Percentiles rank a stretch among this genome's conserved stretches.
Conservation (phyloP, 2,888 invertebrate genomes). For the Calliopum simillimum region DNA sequence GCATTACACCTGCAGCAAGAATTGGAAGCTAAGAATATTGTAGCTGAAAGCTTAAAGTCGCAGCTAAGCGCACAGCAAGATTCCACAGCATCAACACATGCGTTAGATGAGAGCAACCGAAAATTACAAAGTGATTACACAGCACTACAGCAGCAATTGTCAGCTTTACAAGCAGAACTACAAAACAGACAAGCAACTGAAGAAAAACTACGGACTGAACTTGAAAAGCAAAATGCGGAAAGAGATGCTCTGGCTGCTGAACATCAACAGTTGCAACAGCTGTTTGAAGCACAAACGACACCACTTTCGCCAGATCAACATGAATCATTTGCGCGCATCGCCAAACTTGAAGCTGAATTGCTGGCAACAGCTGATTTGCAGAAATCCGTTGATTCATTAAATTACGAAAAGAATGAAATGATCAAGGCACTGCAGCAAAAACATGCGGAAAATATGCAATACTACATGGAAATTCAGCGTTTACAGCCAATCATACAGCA, state of each 20-base stretch:
- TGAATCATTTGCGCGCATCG: conserved; percentile 42
- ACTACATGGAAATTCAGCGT: conserved; percentile 87
- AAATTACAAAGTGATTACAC: not conserved
- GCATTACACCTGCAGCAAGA: conserved; percentile 34
- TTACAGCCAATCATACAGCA: conserved; percentile 72
- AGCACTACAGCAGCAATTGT: conserved; percentile 22
- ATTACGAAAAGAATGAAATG: conserved; percentile 76
- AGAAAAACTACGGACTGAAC: not conserved
- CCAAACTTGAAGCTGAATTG: conserved; percentile 49
- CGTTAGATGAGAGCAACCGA: not conserved
- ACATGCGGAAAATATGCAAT: conserved; percentile 86
- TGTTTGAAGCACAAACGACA: conserved; percentile 31
- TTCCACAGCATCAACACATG: conserved; percentile 3
- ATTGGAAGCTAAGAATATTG: conserved; percentile 41
- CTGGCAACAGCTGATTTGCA: conserved; percentile 49
- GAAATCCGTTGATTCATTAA: conserved; percentile 60
- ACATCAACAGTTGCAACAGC: conserved; percentile 41
- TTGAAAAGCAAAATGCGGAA: conserved; percentile 29
- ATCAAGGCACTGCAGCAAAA: conserved; percentile 81
- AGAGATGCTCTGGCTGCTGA: conserved; percentile 38
- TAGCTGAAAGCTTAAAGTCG: conserved; percentile 37
- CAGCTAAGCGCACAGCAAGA: conserved; percentile 38
- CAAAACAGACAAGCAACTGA: conserved; percentile 23
- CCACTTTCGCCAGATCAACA: conserved; percentile 36
- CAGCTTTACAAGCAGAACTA: conserved; percentile 32